Percentiles rank a stretch among this genome's conserved stretches.
These are phyloP conservation scores for Drosophila chauvacae DNA, from an alignment of 1,140 invertebrate species.

Conservation along the genomic window DNA sequence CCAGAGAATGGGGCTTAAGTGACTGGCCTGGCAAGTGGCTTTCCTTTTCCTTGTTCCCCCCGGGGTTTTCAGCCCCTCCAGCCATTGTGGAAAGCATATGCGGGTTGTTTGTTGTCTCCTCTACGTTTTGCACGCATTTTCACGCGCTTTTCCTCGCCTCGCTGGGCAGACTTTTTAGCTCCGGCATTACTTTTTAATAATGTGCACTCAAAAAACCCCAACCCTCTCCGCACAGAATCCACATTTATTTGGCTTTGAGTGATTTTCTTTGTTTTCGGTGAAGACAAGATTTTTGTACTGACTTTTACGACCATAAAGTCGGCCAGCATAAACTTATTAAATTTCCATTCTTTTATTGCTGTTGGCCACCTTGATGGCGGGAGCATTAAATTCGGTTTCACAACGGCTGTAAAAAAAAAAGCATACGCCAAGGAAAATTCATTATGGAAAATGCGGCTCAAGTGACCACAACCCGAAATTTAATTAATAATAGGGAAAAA, in stretches of 20 bases:
- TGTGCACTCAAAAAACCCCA: slow-evolving; percentile 25
- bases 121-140: slow-evolving; percentile 67
- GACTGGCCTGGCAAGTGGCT: slow-evolving; percentile 36
- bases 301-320: slow-evolving; percentile 66
- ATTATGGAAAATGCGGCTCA: slow-evolving; percentile 45
- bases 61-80: slow-evolving; percentile 1
- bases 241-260: slow-evolving; percentile 64
- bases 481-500: slow-evolving; percentile 53
- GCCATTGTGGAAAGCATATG: slow-evolving; percentile 41
- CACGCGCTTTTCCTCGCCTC: slow-evolving; percentile 69
- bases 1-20: slow-evolving; percentile 28
- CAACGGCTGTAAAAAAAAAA: slow-evolving; percentile 60
- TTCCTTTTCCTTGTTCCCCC: not conserved
- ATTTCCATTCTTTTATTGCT: slow-evolving; percentile 69
- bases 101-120: slow-evolving; percentile 47
- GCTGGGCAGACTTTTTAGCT: slow-evolving; percentile 54
- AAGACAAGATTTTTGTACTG: slow-evolving; percentile 33
- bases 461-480: slow-evolving; percentile 49
- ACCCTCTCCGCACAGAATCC: not conserved
- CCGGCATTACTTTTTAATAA: slow-evolving; percentile 75
- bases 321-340: slow-evolving; percentile 64
- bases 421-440: slow-evolving; percentile 42
- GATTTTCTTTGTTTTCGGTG: slow-evolving; percentile 70
- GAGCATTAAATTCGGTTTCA: slow-evolving; percentile 59
- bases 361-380: slow-evolving; percentile 23